Evolutionary conservation across 2,797 vertebrate genomes (phyloP), one percentile per base, ranked within the genome.

Genomic region (Malacoctenus gilli): DNA sequence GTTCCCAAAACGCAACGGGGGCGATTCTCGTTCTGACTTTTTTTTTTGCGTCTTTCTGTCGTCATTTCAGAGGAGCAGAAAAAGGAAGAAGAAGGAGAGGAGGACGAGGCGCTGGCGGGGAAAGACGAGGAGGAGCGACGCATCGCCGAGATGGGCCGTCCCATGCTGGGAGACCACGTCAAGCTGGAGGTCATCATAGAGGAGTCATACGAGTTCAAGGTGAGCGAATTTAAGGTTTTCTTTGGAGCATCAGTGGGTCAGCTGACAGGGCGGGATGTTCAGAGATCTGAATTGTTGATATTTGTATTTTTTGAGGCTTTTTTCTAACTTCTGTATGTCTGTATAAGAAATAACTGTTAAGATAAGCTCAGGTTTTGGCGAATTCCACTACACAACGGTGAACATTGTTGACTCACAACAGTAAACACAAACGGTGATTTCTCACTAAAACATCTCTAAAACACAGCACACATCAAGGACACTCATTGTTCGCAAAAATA

Each of bases 201-300:
- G 80, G 97, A 99, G 46, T 99, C 97, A 16, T 99, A 99, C 0
- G 97, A 98, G 82, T 99, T 99, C 87, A 99, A 99, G 95, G 97
- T 98, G 80, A 32, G 51, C n/a, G n/a, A n/a, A n/a, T n/a, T n/a
- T n/a, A n/a, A n/a, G n/a, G n/a, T n/a, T n/a, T n/a, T n/a, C n/a
- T n/a, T n/a, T n/a, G n/a, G n/a, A n/a, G n/a, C n/a, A n/a, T n/a
- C n/a, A n/a, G n/a, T n/a, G n/a, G n/a, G n/a, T n/a, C n/a, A n/a
- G n/a, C n/a, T n/a, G n/a, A n/a, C n/a, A n/a, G n/a, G n/a, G n/a
- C n/a, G n/a, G n/a, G n/a, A n/a, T n/a, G n/a, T n/a, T n/a, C n/a
- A n/a, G n/a, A n/a, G n/a, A n/a, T 32, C 40, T 21, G 23, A n/a
- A n/a, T n/a, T n/a, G n/a, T n/a, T n/a, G n/a, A n/a, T n/a, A n/a